phyloP scores from a whole-genome alignment of 2,888 invertebrate species.

The Amphipoea oculea region DNA sequence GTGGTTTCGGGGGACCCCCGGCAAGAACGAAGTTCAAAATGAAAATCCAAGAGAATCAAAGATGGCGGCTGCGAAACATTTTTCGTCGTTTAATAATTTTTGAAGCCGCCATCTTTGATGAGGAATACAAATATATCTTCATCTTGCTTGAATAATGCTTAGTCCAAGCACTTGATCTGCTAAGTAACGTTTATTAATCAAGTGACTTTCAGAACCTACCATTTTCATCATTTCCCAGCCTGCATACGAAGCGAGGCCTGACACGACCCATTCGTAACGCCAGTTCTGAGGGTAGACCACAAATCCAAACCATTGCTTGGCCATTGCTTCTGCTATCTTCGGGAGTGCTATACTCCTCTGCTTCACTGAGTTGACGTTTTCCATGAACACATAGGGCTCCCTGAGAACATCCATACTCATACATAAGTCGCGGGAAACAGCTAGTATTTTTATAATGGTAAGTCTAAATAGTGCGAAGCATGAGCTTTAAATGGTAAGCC shows the following conservation, averaged over 20 bases:
- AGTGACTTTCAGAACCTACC: conserved; percentile 74
- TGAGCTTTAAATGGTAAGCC: neutral
- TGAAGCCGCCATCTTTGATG: no score
- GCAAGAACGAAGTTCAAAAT: neutral
- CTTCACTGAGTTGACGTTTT: conserved; percentile 74
- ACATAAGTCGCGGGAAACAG: neutral
- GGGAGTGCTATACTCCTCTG: conserved; percentile 86
- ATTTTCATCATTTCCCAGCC: conserved; percentile 89
- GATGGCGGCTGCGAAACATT: no score
- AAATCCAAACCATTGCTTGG: conserved; percentile 93
- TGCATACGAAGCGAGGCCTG: conserved; percentile 90
- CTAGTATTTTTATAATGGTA: neutral
- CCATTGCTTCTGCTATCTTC: conserved; percentile 91
- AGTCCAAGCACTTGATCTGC: neutral
- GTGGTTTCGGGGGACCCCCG: neutral
- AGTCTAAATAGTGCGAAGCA: neutral
- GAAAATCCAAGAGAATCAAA: no score
- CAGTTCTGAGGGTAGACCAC: conserved; percentile 91
- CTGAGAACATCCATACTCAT: conserved; percentile 65
- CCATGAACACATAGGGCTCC: conserved; percentile 86
- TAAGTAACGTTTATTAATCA: neutral
- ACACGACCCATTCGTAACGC: conserved; percentile 91
- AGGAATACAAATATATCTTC: no score
- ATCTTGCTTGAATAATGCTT: no score
- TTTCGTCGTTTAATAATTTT: no score